Base-by-base conservation (phyloP, 2,888 invertebrate genomes). In the Volucella inanis region DNA sequence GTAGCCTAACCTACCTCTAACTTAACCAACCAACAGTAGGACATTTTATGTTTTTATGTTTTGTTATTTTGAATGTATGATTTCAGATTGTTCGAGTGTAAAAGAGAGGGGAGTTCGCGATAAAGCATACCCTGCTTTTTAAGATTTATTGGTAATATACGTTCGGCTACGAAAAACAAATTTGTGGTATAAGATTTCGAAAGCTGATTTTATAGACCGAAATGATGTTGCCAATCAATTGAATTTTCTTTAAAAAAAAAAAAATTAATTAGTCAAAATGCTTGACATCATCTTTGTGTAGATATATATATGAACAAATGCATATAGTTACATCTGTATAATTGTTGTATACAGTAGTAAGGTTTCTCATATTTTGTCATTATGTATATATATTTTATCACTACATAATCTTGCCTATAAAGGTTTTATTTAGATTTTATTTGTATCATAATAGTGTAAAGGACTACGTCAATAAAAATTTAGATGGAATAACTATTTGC, bases 41-140 rank as follows among this genome's bases (percentile, higher is more conserved):
- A 50, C 22, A 57, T 68, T 52, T 67, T 43, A 54, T 15, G 55
- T n/a, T 76, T 71, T 77, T 76, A 76, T 80, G 80, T 50, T 67
- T 72, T 67, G 72, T 52, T 57, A 47, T 70, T 78, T 79, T 76
- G 74, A 84, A 84, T 76, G 59, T 54, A 52, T 57, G 38, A 38
- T 38, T 18, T 43, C n/a, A 18, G 55, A 18, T 59, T 71, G 39
- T 62, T 47, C n/a, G 12, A 55, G 50, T 31, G 45, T 64, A 72
- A 49, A 45, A 65, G 65, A n/a, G 75, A 57, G 12, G 68, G 68
- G 55, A 45, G 52, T 76, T 70, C 67, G 59, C 67, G 85, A 85
- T 81, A 82, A 78, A 70, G 64, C 74, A 77, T 67, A 76, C 55
- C 75, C 57, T 71, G 70, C 76, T 70, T 86, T 86, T 86, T 82